phyloP scores from a whole-genome alignment of 2,113 vertebrate species.

The Emydocephalus ijimae region DNA sequence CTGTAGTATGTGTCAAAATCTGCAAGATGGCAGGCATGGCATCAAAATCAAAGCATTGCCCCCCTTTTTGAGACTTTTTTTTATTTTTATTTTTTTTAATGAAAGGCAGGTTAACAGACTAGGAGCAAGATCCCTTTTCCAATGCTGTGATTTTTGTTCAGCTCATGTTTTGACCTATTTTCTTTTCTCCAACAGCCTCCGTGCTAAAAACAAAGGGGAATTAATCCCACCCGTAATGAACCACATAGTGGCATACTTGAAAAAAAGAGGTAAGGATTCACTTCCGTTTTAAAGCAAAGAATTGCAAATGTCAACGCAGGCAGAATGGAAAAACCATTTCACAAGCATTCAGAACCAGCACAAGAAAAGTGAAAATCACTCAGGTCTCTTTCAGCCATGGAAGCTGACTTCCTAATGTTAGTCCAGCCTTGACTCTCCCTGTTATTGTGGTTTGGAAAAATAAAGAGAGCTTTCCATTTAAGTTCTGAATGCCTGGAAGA shows the following conservation, averaged over 20 bases:
- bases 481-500: neutral
- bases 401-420: neutral
- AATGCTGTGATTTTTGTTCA: neutral
- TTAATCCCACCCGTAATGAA: constrained; percentile 78
- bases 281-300: neutral
- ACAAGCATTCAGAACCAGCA: neutral
- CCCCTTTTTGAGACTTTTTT: neutral
- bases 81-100: neutral
- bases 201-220: constrained; percentile 75
- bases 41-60: neutral
- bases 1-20: neutral
- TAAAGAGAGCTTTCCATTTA: neutral
- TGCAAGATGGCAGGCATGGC: neutral
- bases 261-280: constrained; percentile 72
- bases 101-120: neutral
- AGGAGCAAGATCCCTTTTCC: neutral
- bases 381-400: neutral
- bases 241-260: constrained; percentile 76
- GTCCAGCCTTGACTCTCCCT: neutral
- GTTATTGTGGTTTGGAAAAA: neutral
- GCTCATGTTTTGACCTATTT: neutral
- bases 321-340: neutral
- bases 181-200: constrained; percentile 68
- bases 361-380: neutral
- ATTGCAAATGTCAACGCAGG: neutral